Conservation (phyloP, 1,140 invertebrate species). For the Dendrolimus punctatus region DNA sequence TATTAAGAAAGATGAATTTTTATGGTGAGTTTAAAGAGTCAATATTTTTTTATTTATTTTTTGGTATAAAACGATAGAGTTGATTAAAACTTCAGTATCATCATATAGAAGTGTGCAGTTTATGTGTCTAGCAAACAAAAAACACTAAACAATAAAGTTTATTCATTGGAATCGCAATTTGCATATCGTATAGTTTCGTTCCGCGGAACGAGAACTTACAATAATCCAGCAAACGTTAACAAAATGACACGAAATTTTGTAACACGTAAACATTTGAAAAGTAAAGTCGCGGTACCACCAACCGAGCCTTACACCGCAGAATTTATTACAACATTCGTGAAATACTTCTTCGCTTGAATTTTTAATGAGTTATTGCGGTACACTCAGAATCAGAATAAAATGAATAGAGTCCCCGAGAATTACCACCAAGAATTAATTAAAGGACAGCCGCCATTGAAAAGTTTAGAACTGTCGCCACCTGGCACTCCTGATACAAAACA, state of each 20-base stretch:
- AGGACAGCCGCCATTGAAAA: slow-evolving; percentile 30
- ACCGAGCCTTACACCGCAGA: slow-evolving; percentile 8
- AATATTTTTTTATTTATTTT: no score
- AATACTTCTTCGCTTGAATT: slow-evolving; percentile 25
- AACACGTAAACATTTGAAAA: slow-evolving; percentile 8
- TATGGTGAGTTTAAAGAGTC: no score
- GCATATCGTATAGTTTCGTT: slow-evolving; percentile 4
- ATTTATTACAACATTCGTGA: slow-evolving; percentile 27
- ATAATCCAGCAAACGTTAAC: slow-evolving; percentile 10
- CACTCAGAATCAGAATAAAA: slow-evolving; percentile 14
- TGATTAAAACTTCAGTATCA: no score
- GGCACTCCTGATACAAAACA: slow-evolving; percentile 29
- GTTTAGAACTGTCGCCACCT: slow-evolving; percentile 39
- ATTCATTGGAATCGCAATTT: slow-evolving; percentile 1
- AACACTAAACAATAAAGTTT: neutral
- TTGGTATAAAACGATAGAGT: no score
- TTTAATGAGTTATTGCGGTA: slow-evolving; percentile 29
- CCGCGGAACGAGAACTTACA: neutral
- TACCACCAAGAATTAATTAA: slow-evolving; percentile 40
- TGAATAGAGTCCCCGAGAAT: slow-evolving; percentile 22
- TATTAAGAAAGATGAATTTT: no score
- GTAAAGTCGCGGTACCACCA: slow-evolving; percentile 6
- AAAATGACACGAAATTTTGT: slow-evolving; percentile 12
- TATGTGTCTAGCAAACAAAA: neutral
- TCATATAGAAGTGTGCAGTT: no score